Conservation (phyloP, 2,888 invertebrate genomes). For the Oeneis ivallda region DNA sequence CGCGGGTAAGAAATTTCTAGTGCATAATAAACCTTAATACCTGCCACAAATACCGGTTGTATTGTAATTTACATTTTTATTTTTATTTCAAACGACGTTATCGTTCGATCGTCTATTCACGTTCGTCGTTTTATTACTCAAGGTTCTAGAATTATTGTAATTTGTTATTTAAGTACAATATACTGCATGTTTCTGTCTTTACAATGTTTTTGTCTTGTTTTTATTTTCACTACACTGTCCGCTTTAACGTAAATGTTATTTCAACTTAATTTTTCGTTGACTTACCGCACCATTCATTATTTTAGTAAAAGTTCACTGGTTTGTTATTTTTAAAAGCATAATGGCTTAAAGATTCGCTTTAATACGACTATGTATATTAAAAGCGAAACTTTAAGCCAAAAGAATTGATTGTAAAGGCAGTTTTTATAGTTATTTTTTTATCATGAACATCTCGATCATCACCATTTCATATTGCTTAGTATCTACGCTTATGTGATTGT, state of each 20-base stretch:
- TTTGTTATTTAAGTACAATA: slow-evolving; percentile 27
- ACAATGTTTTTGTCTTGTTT: slow-evolving; percentile 12
- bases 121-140: slow-evolving; percentile 43
- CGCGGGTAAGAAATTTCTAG: slow-evolving; percentile 44
- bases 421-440: slow-evolving; percentile 4
- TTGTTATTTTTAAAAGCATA: background rate
- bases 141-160: slow-evolving; percentile 54
- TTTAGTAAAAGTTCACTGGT: background rate
- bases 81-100: slow-evolving; percentile 18
- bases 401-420: slow-evolving; percentile 4
- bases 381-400: background rate
- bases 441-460: slow-evolving; percentile 30
- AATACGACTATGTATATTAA: background rate
- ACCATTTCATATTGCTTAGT: slow-evolving; percentile 44
- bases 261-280: slow-evolving; percentile 1
- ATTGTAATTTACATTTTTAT: background rate
- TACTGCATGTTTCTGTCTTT: slow-evolving; percentile 22
- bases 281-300: background rate
- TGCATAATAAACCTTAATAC: slow-evolving; percentile 39
- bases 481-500: slow-evolving; percentile 65
- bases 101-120: slow-evolving; percentile 24
- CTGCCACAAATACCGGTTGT: no score
- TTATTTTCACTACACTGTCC: slow-evolving; percentile 17
- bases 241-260: slow-evolving; percentile 17
- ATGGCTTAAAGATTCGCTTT: background rate